Percentiles rank a stretch among this genome's conserved stretches.
Conservation (phyloP, 2,797 vertebrate genomes). For the Xiphophorus birchmanni region DNA sequence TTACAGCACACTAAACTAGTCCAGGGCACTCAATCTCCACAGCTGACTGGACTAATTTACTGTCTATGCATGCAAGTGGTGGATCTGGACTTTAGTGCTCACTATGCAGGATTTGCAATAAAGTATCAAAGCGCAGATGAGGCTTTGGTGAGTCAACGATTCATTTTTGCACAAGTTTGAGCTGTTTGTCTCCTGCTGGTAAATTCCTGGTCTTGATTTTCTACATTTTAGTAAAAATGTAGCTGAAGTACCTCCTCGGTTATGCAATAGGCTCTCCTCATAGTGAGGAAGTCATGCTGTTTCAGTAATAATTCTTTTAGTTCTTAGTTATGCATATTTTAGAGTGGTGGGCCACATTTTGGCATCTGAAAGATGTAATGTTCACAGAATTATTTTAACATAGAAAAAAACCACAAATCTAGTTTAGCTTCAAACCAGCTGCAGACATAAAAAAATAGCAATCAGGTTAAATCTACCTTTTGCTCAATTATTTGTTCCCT, state of each 20-base stretch:
- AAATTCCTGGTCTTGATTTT: not conserved
- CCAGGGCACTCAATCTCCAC: conserved; percentile 30
- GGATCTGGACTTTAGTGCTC: conserved; percentile 19
- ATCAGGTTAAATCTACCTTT: not conserved
- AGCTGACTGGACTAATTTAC: conserved; percentile 61
- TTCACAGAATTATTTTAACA: not conserved
- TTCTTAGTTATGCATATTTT: not conserved
- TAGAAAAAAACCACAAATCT: not conserved
- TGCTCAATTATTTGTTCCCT: not conserved
- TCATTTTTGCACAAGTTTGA: conserved; percentile 1
- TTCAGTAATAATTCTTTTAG: conserved; percentile 6
- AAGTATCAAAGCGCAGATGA: conserved; percentile 9
- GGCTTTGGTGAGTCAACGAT: conserved; percentile 10
- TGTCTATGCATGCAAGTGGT: conserved; percentile 8
- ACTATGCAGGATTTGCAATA: conserved; percentile 23
- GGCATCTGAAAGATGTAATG: not conserved
- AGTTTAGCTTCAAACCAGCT: not conserved
- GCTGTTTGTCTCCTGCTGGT: not conserved
- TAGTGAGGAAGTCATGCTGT: not conserved
- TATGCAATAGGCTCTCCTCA: not conserved
- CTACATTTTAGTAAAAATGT: not conserved
- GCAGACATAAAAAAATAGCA: not conserved
- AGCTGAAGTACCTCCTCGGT: not conserved
- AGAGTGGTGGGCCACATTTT: not conserved
- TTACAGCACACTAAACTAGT: conserved; percentile 23